Evolutionary conservation across 2,797 vertebrate species (phyloP).

Genomic region (Diplodus puntazzo): DNA sequence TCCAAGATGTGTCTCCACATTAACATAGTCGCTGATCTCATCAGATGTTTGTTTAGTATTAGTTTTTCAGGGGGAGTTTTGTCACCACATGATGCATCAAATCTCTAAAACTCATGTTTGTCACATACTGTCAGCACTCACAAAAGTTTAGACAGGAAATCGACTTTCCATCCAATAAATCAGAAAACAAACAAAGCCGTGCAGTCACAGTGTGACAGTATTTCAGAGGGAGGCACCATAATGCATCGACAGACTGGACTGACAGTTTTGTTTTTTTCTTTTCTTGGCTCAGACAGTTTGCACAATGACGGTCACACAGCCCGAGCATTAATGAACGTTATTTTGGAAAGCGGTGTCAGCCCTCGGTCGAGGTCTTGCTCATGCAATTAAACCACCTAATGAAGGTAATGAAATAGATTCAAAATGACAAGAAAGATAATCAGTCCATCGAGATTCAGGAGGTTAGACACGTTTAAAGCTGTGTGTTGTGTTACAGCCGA

Average conservation of each 20-base stretch:
- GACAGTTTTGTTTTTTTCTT: constrained; percentile 31
- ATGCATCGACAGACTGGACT: constrained; percentile 56
- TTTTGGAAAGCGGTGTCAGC: constrained; percentile 33
- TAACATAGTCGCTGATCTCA: constrained; percentile 3
- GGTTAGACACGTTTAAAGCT: constrained; percentile 36
- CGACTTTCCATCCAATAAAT: constrained; percentile 30
- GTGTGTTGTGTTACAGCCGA: constrained; percentile 10
- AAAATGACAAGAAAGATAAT: constrained; percentile 25
- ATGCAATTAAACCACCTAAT: constrained; percentile 36
- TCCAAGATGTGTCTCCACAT: neutral
- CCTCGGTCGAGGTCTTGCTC: constrained; percentile 32
- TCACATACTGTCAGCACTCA: constrained; percentile 19
- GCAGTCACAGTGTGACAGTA: constrained; percentile 39
- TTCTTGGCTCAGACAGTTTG: constrained; percentile 36
- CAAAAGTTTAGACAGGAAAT: constrained; percentile 48
- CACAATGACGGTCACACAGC: constrained; percentile 22
- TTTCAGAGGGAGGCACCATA: constrained; percentile 62
- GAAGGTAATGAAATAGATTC: constrained; percentile 43
- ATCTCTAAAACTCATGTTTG: constrained; percentile 27
- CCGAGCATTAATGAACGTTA: constrained; percentile 22
- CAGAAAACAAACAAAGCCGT: constrained; percentile 36
- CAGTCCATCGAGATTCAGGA: constrained; percentile 21
- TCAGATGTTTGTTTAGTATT: neutral
- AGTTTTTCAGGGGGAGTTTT: constrained; percentile 8
- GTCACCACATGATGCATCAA: neutral